Percentiles rank a stretch among this genome's conserved stretches.
Evolutionary conservation across 2,888 invertebrate genomes (phyloP).

Genomic region (Eupithecia exiguata): DNA sequence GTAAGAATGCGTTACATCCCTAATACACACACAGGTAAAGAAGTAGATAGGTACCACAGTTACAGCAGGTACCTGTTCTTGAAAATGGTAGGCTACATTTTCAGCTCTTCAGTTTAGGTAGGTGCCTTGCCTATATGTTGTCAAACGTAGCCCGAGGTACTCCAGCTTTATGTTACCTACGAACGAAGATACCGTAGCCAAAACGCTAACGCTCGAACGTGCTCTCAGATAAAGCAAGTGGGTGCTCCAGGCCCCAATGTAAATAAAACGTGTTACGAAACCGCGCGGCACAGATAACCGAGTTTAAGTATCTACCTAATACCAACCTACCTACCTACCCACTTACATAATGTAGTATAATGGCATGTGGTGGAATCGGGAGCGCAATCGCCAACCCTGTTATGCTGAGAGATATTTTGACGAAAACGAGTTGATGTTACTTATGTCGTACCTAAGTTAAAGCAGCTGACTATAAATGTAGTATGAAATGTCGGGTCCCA

Average conservation of each 20-base stretch:
- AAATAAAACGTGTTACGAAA: constrained; percentile 42
- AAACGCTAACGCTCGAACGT: constrained; percentile 10
- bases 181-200: neutral
- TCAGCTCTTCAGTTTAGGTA: neutral
- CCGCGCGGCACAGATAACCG: constrained; percentile 32
- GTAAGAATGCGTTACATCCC: no score
- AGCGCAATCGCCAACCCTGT: constrained; percentile 13
- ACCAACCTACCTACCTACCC: neutral
- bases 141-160: neutral
- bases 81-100: neutral
- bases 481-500: no score
- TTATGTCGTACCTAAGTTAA: neutral
- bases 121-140: neutral
- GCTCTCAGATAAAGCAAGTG: constrained; percentile 23
- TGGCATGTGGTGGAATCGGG: constrained; percentile 13
- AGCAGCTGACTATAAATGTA: no score
- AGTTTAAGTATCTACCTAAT: neutral
- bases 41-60: no score
- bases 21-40: no score
- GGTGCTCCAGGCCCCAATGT: constrained; percentile 17
- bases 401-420: constrained; percentile 2
- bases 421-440: neutral
- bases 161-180: neutral
- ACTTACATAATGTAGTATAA: constrained; percentile 23
- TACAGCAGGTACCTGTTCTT: neutral